Evolutionary conservation across 2,888 invertebrate genomes (phyloP), one percentile per base, ranked within the genome.

Genomic region (Drosophila lutescens): DNA sequence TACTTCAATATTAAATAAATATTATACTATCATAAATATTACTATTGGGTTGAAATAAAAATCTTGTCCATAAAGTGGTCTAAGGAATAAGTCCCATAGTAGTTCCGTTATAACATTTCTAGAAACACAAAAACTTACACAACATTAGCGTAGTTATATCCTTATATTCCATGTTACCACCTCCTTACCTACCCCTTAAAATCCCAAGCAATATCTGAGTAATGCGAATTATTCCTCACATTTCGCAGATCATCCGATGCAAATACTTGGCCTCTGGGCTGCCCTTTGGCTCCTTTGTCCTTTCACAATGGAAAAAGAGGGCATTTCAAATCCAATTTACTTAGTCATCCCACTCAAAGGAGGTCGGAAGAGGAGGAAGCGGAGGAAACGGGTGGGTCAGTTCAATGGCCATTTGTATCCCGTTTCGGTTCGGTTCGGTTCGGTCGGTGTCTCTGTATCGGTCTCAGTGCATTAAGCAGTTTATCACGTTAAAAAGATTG

Each of bases 401-500:
- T 67, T 65, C 65, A 65, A 65, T 67, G 68, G 66, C 51, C 51
- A 68, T 69, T 68, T 50, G 38, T 43, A 49, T 63, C 49, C 32
- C 62, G 38, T 40, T 32, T 32, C 58, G 62, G 36, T 47, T 40
- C 49, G 17, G 46, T 47, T 30, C 30, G 30, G 30, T 8, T 30
- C 8, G 30, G 30, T 30, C 36, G 32, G 47, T 43, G 47, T 38
- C 38, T 50, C 38, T 60, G 34, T 49, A 49, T 34, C 62, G 54
- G 41, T 55, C 15, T 44, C 75, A 68, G 59, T 71, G 62, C 86
- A 86, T 83, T 83, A 88, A 78, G 76, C 72, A 78, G 76, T 78
- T 83, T 86, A 83, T 86, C 86, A 80, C 59, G 88, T 80, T 88
- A 76, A 83, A 60, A 86, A 75, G 73, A 75, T 73, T 75, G 60